Conservation (phyloP, 2,888 invertebrate species). For the Tiliacea aurago region DNA sequence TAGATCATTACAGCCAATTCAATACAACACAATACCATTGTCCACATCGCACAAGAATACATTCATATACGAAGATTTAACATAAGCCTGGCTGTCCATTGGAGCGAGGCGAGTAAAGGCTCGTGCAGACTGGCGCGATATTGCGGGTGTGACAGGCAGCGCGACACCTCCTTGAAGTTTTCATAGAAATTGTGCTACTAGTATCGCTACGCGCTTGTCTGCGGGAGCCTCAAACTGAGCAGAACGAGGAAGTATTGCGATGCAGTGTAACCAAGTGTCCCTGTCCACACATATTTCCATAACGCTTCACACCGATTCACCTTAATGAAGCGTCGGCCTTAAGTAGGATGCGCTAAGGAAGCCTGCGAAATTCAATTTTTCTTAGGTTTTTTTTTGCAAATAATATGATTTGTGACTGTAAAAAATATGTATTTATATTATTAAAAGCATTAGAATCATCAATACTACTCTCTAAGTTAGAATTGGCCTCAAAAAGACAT, state of each 20-base stretch:
- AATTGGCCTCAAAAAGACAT: background rate
- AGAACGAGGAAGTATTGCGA: background rate
- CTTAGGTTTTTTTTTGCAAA: background rate
- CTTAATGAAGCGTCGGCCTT: background rate
- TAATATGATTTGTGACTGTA: background rate
- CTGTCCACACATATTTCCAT: background rate
- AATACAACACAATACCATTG: constrained; percentile 8
- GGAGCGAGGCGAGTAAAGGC: background rate
- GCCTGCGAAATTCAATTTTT: background rate
- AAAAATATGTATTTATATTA: background rate
- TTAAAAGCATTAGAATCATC: background rate
- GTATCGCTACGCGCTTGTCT: no score
- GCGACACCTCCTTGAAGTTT: no score
- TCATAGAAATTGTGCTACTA: no score
- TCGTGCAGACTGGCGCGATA: no score
- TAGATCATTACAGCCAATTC: constrained; percentile 1
- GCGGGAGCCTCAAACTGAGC: no score
- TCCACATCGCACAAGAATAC: constrained; percentile 6
- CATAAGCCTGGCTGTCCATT: constrained; percentile 1
- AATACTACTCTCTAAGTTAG: background rate
- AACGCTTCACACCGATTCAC: no score
- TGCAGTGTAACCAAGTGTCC: background rate
- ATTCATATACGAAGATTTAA: background rate
- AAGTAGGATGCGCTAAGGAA: background rate
- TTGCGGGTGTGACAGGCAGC: no score